phyloP scores from a whole-genome alignment of 2,888 invertebrate species.

The Epinotia demarniana region DNA sequence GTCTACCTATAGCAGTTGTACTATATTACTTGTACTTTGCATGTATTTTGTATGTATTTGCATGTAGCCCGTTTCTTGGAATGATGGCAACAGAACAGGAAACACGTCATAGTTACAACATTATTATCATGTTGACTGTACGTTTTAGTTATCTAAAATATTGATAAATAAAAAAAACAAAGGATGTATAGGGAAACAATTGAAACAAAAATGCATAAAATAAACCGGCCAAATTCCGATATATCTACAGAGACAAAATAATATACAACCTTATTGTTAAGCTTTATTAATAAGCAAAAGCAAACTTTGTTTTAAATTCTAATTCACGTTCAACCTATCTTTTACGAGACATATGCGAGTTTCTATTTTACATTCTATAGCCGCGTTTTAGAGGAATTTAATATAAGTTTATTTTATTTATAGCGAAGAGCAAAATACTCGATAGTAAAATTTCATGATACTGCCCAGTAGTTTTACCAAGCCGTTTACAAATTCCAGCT shows the following conservation, averaged over 20 bases:
- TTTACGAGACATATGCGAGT: slow-evolving; percentile 58
- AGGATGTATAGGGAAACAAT: slow-evolving; percentile 1
- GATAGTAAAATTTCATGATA: not conserved
- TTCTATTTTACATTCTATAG: slow-evolving; percentile 55
- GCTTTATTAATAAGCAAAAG: slow-evolving; percentile 71
- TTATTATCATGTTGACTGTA: not conserved
- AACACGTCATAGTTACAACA: not conserved
- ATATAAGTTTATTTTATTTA: not conserved
- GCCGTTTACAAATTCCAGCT: not conserved
- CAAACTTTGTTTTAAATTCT: slow-evolving; percentile 51
- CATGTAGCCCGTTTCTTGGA: not conserved
- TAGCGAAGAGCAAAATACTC: not conserved
- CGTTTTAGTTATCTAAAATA: not conserved
- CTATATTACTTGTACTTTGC: too few species aligned
- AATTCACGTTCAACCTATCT: slow-evolving; percentile 57
- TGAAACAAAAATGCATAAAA: slow-evolving; percentile 9
- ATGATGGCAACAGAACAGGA: not conserved
- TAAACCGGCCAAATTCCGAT: slow-evolving; percentile 1
- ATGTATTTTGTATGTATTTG: too few species aligned
- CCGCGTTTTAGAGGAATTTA: slow-evolving; percentile 1
- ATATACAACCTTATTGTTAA: slow-evolving; percentile 69
- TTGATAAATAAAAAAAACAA: not conserved
- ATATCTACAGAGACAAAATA: slow-evolving; percentile 58
- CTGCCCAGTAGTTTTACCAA: not conserved
- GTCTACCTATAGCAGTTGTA: too few species aligned